These are phyloP conservation scores for Ochotona princeps DNA, from an alignment of 2,113 vertebrate genomes.

Conservation along the genomic window DNA sequence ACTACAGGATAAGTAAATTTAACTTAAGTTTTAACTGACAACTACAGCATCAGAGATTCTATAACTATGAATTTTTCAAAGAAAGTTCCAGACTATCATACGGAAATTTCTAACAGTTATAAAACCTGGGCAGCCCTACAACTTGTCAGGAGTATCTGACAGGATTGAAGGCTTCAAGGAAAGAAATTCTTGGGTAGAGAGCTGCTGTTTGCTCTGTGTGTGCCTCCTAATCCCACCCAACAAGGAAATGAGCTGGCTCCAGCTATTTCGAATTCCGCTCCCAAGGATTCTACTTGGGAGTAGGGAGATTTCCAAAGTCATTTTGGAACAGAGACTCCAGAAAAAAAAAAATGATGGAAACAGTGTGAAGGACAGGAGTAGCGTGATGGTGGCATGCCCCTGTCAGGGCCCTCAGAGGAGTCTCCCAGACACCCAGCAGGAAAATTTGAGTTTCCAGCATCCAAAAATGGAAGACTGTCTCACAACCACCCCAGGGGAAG, in stretches of 20 bases:
- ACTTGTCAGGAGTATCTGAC: neutral
- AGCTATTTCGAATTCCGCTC: neutral
- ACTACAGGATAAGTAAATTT: neutral
- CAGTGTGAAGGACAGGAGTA: too few species aligned
- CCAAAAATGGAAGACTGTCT: neutral
- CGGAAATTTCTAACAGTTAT: neutral
- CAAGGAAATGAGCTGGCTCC: neutral
- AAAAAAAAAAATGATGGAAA: neutral
- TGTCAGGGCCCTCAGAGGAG: neutral
- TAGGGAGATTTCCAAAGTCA: neutral
- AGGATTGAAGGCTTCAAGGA: neutral
- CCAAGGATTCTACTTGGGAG: neutral
- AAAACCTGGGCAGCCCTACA: neutral
- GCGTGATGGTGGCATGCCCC: neutral
- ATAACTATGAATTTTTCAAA: constrained; percentile 34
- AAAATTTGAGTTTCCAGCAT: neutral
- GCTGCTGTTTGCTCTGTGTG: neutral
- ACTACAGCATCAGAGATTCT: neutral
- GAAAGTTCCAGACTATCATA: rapidly evolving
- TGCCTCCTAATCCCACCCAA: neutral
- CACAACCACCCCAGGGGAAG: neutral
- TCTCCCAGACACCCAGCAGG: neutral
- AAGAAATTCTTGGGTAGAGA: neutral
- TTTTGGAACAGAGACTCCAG: neutral
- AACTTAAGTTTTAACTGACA: constrained; percentile 5